Base-by-base conservation (phyloP, 64 coral and sea anemone species). In the Montipora sp. region DNA sequence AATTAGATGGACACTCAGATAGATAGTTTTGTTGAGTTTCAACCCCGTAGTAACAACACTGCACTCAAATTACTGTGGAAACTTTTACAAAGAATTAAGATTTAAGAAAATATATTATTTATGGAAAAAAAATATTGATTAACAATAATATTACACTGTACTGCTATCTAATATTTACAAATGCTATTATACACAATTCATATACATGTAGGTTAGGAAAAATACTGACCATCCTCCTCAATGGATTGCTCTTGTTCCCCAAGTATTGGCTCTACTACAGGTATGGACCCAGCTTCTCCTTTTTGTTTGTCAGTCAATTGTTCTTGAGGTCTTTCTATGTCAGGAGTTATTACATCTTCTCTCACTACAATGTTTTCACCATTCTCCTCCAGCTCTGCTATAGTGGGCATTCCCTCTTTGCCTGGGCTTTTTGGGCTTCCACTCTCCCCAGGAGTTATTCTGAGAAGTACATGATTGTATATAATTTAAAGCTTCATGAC, bases 321-420 rank as follows among this genome's bases (percentile, higher is more conserved):
- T 84, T 45, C 80, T 57, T 90, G 79, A 10, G 59, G 16, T 19
- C 19, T 72, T 46, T 75, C 87, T 24, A 51, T 75, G 14, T 89
- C 77, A 59, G 47, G 6, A 19, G 43, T 89, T 14, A 67, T 44
- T 0, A n/a, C 58, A 3, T 84, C 73, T 48, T 78, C 73, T n/a
- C 83, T 80, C 2, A 44, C 57, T 10, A 4, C 22, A 20, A 67
- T 74, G 1, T 53, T 59, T 51, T 75, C 75, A 7, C 77, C 87
- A 14, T 70, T 66, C 22, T 57, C 53, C 53, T 78, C 61, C 47
- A 78, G 93, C 20, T 94, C 93, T 57, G 87, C 78, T 5, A 94
- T 94, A 51, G 93, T 51, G 13, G 93, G 93, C 93, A 94, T 94
- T 16, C 59, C 65, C 24, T 94, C 92, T 83, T 89, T 94, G 18